phyloP scores from a whole-genome alignment of 2,888 invertebrate genomes.

The Nomada flava region DNA sequence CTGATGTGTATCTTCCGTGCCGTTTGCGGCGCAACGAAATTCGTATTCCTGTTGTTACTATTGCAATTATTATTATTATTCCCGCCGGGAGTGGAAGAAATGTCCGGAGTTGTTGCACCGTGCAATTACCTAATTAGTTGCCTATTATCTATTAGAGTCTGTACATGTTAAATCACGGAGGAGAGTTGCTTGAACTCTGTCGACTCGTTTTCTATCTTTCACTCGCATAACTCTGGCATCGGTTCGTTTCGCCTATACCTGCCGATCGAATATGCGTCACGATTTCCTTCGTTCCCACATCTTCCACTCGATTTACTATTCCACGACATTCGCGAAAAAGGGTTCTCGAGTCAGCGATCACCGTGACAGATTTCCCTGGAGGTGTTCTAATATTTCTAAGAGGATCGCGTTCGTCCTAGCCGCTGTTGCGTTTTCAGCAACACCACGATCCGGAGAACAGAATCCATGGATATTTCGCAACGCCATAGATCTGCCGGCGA shows the following conservation, averaged over 20 bases:
- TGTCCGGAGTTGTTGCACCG: background rate
- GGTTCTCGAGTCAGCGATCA: background rate
- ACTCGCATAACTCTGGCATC: too few relatives aligned
- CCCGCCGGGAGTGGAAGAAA: background rate
- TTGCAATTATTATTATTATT: background rate
- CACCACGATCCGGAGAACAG: background rate
- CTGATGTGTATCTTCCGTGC: background rate
- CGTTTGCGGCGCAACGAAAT: background rate
- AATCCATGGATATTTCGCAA: constrained; percentile 34
- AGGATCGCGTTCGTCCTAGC: background rate
- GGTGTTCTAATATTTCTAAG: background rate
- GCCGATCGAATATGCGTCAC: background rate
- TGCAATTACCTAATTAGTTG: background rate
- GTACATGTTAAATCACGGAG: background rate
- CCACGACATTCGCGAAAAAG: background rate
- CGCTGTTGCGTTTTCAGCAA: background rate
- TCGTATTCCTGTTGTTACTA: constrained; percentile 3
- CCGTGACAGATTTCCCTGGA: background rate
- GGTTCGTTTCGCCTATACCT: background rate
- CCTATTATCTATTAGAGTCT: too few relatives aligned
- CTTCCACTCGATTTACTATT: background rate
- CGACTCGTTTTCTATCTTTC: background rate
- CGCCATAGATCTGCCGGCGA: constrained; percentile 35
- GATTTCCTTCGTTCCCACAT: background rate
- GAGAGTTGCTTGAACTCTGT: background rate